Evolutionary conservation across 2,888 invertebrate genomes (phyloP).

Genomic region (Monochamus alternatus): DNA sequence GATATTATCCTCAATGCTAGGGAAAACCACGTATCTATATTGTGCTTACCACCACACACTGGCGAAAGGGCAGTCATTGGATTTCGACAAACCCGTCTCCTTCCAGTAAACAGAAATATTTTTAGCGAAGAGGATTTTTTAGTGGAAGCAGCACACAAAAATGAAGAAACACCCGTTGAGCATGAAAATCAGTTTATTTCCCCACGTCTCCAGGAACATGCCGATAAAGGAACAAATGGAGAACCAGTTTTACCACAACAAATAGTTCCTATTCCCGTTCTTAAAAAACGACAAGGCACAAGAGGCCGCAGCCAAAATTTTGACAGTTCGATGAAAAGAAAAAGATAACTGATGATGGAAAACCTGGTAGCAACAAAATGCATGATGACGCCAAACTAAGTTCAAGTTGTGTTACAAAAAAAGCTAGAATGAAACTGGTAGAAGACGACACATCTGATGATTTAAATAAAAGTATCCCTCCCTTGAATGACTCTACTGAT

Average conservation of each 20-base stretch:
- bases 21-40: too few species aligned
- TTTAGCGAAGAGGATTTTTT: background rate
- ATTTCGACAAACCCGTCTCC: constrained; percentile 17
- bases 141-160: background rate
- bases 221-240: background rate
- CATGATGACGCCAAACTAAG: background rate
- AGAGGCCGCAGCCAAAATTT: background rate
- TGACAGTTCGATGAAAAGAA: background rate
- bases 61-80: constrained; percentile 19
- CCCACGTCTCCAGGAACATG: background rate
- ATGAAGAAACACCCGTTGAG: background rate
- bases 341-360: background rate
- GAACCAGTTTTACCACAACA: background rate
- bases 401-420: background rate
- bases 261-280: background rate
- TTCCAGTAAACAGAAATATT: constrained; percentile 26
- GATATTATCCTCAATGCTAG: too few species aligned
- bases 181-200: background rate
- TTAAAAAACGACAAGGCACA: background rate
- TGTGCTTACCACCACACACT: background rate
- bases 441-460: constrained; percentile 10
- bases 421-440: background rate
- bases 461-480: constrained; percentile 9
- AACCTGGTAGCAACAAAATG: background rate
- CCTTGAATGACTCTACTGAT: constrained; percentile 17